A percentile compares a stretch with the other conserved stretches of the same genome.
Evolutionary conservation across 1,140 invertebrate genomes (phyloP).

Genomic region (Copidosoma floridanum): DNA sequence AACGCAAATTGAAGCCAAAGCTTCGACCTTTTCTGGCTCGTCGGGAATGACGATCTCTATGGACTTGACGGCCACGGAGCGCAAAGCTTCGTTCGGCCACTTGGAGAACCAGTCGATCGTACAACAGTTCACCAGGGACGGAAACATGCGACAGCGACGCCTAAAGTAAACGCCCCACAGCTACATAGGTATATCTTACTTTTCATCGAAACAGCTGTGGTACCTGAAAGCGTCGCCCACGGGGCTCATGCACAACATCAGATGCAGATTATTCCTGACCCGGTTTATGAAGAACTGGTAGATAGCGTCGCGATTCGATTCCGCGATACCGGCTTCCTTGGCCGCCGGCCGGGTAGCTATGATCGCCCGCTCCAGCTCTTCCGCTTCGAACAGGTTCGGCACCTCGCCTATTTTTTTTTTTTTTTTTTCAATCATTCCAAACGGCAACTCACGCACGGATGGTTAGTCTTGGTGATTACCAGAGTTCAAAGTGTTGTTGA

Average conservation of each 20-base stretch:
- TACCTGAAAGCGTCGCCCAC: slow-evolving; percentile 81
- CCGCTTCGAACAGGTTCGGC: slow-evolving; percentile 81
- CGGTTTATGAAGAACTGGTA: slow-evolving; percentile 80
- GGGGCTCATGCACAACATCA: slow-evolving; percentile 87
- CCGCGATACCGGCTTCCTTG: slow-evolving; percentile 67
- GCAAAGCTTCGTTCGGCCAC: slow-evolving; percentile 85
- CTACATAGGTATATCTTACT: too few species aligned
- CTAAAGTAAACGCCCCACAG: slow-evolving; percentile 46
- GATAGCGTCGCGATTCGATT: slow-evolving; percentile 72
- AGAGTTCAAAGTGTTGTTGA: slow-evolving; percentile 87
- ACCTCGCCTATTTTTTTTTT: slow-evolving; percentile 71
- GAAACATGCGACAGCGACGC: slow-evolving; percentile 79
- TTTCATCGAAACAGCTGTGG: not conserved
- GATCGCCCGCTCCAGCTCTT: slow-evolving; percentile 81
- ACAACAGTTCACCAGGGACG: slow-evolving; percentile 89
- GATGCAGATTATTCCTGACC: slow-evolving; percentile 76
- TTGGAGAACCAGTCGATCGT: slow-evolving; percentile 92
- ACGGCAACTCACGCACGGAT: too few species aligned
- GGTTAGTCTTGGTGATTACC: too few species aligned
- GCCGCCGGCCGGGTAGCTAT: slow-evolving; percentile 69
- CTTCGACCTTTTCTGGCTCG: slow-evolving; percentile 51
- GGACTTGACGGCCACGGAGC: slow-evolving; percentile 71
- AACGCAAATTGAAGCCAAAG: slow-evolving; percentile 70
- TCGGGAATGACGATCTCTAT: slow-evolving; percentile 56
- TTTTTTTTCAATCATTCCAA: too few species aligned